Evolutionary conservation across 1,140 invertebrate genomes (phyloP), one percentile per base, ranked within the genome.

Genomic region (Zophobas morio): DNA sequence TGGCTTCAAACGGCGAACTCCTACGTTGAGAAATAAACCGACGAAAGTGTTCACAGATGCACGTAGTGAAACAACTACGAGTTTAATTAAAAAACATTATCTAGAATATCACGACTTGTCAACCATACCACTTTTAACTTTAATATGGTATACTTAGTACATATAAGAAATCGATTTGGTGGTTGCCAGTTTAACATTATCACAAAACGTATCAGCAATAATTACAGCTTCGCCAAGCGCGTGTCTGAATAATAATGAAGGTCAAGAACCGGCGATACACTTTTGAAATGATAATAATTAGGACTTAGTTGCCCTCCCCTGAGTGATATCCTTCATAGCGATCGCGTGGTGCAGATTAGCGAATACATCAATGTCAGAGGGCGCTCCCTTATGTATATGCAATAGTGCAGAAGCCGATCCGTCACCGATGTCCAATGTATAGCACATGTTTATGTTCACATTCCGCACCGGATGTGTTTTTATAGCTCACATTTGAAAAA

Each of bases 401-500:
- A 66, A 47, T 66, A 66, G 60, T 32, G 39, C n/a, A 8, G 54
- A 53, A 32, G 47, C 46, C 70, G 39, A 75, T 56, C 37, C 56
- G 56, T 60, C 53, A 75, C 56, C 42, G 51, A 33, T 60, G 56
- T 40, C 74, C 74, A 76, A 53, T 36, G 39, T 70, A 66, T 63
- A 1, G 49, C 75, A 76, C 75, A 70, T 71, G 75, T 76, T 76
- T 76, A 76, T 47, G 75, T 46, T 72, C 49, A 32, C 75, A 70
- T 76, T 57, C 63, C 71, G 56, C 75, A 71, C 75, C 63, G 47
- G 60, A 71, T 71, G 47, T 76, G 75, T 76, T 76, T 76, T 76
- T 76, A 76, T 71, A 53, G 75, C 47, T 35, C 63, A 39, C 75
- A 76, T 76, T 76, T 56, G 75, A 76, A 76, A 76, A 76, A 53